phyloP scores from a whole-genome alignment of 2,797 vertebrate genomes.

The Acrocephalus scirpaceus region DNA sequence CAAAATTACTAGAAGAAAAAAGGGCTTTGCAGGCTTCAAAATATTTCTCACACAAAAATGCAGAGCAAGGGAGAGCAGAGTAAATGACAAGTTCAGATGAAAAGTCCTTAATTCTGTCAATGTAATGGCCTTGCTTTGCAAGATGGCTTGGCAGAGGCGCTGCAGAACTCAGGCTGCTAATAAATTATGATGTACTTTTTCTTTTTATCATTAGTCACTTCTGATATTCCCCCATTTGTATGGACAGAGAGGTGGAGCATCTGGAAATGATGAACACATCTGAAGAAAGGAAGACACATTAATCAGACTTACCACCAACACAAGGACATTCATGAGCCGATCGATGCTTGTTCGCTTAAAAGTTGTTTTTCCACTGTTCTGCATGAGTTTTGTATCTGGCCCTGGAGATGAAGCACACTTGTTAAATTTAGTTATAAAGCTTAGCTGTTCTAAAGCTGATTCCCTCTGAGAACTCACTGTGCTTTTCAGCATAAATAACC shows the following conservation, averaged over 20 bases:
- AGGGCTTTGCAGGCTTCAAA: conserved; percentile 1
- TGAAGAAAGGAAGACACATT: not conserved
- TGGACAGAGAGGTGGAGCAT: not conserved
- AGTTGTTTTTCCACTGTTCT: conserved; percentile 89
- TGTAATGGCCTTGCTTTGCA: not conserved
- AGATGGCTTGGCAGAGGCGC: not conserved
- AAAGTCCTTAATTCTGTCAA: not conserved
- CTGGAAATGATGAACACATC: not conserved
- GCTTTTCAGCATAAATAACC: not conserved
- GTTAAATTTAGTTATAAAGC: conserved; percentile 17
- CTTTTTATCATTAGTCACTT: not conserved
- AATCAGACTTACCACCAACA: conserved; percentile 87
- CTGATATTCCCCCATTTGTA: not conserved
- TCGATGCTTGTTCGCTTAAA: conserved; percentile 94
- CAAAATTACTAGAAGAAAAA: not conserved
- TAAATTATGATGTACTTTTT: not conserved
- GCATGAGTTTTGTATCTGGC: conserved; percentile 97
- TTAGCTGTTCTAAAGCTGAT: not conserved
- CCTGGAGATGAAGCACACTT: conserved; percentile 75
- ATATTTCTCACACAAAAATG: not conserved
- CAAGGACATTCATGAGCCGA: conserved; percentile 92
- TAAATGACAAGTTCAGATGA: not conserved
- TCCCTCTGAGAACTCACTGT: not conserved
- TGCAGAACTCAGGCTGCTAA: not conserved
- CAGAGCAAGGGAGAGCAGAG: not conserved